Conservation (phyloP, 2,797 vertebrate species). For the Martes flavigula region DNA sequence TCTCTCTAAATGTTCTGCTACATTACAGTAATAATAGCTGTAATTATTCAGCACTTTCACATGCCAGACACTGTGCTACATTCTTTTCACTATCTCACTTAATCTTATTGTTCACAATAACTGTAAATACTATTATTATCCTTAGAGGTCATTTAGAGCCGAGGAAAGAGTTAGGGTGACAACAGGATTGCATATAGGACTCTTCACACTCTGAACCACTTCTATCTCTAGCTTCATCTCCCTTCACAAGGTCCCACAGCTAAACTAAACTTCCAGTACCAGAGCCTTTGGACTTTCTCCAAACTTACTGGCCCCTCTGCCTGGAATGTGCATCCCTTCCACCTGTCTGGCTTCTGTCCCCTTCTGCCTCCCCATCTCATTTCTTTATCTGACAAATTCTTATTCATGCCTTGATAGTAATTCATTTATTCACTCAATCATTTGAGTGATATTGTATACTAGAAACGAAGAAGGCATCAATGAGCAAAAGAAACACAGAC, state of each 20-base stretch:
- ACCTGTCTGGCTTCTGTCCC: not conserved
- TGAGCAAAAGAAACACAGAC: not conserved
- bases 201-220: not conserved
- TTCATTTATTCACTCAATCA: not conserved
- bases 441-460: not conserved
- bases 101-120: constrained; percentile 5
- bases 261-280: not conserved
- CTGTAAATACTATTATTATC: not conserved
- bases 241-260: not conserved
- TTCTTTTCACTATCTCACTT: not conserved
- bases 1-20: not conserved
- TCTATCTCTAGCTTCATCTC: not conserved
- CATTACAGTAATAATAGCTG: not conserved
- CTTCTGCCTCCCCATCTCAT: not conserved
- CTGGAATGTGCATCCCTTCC: not conserved
- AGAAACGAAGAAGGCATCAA: not conserved
- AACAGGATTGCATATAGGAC: not conserved
- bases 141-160: not conserved
- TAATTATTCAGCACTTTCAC: not conserved
- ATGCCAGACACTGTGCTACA: not conserved
- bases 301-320: not conserved
- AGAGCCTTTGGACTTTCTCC: not conserved
- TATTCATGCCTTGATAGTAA: not conserved
- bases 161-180: not conserved
- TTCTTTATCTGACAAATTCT: constrained; percentile 1